Evolutionary conservation across 1,140 invertebrate genomes (phyloP).

Genomic region (Tetranychus urticae): DNA sequence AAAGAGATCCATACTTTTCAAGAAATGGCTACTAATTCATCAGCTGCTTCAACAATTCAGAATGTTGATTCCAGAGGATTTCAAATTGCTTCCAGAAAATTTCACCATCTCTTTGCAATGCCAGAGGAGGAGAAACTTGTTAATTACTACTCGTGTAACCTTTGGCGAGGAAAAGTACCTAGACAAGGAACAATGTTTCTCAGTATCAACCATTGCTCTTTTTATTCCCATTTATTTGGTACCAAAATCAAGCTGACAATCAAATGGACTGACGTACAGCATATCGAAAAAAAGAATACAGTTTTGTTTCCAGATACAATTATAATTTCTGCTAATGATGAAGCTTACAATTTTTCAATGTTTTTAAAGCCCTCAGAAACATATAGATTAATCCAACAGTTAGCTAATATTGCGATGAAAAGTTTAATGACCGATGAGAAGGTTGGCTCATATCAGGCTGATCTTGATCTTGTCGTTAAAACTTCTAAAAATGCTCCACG

Average conservation of each 20-base stretch:
- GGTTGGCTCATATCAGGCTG: constrained; percentile 4
- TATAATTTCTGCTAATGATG: constrained; percentile 51
- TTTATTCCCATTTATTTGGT: constrained; percentile 81
- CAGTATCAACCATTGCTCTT: constrained; percentile 81
- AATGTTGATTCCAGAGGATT: constrained; percentile 26
- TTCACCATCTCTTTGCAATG: constrained; percentile 66
- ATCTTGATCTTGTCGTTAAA: constrained; percentile 11
- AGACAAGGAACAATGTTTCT: constrained; percentile 87
- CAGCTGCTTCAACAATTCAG: not conserved
- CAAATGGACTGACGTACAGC: constrained; percentile 33
- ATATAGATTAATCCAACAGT: constrained; percentile 70
- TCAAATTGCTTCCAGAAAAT: constrained; percentile 56
- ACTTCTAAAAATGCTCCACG: constrained; percentile 53
- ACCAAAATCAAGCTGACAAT: constrained; percentile 62
- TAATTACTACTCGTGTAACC: constrained; percentile 55
- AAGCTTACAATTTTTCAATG: constrained; percentile 62
- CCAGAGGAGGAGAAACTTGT: constrained; percentile 82
- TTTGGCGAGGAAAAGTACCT: constrained; percentile 72
- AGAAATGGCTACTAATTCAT: no score
- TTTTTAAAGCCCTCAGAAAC: constrained; percentile 69
- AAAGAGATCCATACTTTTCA: no score
- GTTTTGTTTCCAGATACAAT: constrained; percentile 52
- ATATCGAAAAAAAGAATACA: constrained; percentile 22
- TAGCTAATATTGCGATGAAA: constrained; percentile 91
- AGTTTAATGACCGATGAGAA: constrained; percentile 22